These are phyloP conservation scores for Botia almorhae DNA, from an alignment of 2,797 vertebrate genomes.

Conservation along the genomic window DNA sequence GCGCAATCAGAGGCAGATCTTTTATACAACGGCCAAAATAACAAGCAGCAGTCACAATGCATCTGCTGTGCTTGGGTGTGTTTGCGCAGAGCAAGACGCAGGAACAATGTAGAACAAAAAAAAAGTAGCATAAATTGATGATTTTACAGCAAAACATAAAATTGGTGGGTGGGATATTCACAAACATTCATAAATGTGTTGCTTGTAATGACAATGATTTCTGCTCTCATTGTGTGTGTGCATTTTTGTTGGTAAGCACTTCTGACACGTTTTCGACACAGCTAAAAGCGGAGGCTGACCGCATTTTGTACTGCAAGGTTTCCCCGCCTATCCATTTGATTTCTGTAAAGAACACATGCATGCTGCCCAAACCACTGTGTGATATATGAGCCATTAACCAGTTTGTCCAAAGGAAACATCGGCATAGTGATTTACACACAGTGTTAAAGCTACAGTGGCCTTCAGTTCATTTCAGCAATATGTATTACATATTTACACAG, in stretches of 20 bases:
- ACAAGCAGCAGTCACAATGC: slow-evolving; percentile 32
- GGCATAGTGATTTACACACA: slow-evolving; percentile 6
- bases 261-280: slow-evolving; percentile 31
- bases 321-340: slow-evolving; percentile 39
- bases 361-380: slow-evolving; percentile 27
- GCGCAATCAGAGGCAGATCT: slow-evolving; percentile 32
- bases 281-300: slow-evolving; percentile 50
- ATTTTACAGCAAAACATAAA: background rate
- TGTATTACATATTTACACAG: slow-evolving; percentile 21
- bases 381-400: slow-evolving; percentile 30
- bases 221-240: slow-evolving; percentile 20
- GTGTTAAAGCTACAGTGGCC: slow-evolving; percentile 1
- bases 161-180: slow-evolving; percentile 2
- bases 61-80: slow-evolving; percentile 27
- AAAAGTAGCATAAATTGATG: background rate
- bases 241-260: slow-evolving; percentile 10
- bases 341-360: slow-evolving; percentile 44
- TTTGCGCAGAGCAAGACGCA: background rate
- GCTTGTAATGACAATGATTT: slow-evolving; percentile 8
- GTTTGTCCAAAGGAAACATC: slow-evolving; percentile 35
- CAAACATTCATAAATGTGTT: background rate
- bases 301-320: slow-evolving; percentile 45
- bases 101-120: slow-evolving; percentile 3
- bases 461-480: slow-evolving; percentile 18
- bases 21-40: slow-evolving; percentile 41